Evolutionary conservation across 2,113 vertebrate species (phyloP), one percentile per base, ranked within the genome.

Genomic region (Microcebus griseorufus): DNA sequence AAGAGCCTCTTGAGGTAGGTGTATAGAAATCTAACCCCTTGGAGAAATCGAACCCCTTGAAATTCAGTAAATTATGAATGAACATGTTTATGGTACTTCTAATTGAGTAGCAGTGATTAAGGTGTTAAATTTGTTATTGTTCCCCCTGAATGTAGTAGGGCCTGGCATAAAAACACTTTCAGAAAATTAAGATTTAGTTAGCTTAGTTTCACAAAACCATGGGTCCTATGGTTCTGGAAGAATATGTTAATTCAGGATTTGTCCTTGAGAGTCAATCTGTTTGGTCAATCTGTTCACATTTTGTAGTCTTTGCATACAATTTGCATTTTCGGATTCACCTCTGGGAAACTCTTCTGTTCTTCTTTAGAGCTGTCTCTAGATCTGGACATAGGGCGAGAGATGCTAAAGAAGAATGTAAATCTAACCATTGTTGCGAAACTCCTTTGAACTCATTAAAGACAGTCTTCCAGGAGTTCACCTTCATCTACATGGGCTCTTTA

Each of bases 261-360:
- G 95, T 97, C 97, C 96, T 98, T 98, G 97, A 97, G 92, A 95
- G 65, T 67, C 97, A 98, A 73, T 97, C 93, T 98, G 97, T 95
- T 96, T 96, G 81, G 91, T 94, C 97, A 97, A 85, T 97, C 95
- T 98, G 97, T 97, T 97, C 92, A 85, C 83, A 95, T 82, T 95
- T 91, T 75, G 53, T 92, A 89, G 45, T 90, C 86, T 97, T 92
- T 93, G 92, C 89, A 90, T 94, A 69, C 37, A 72, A 95, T 97
- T 97, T 97, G 72, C 78, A 92, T 95, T 72, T 98, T 92, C 76
- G 70, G 55, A 70, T 96, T 96, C 92, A 97, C 93, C 87, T 97
- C n/a, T 95, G 62, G 75, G 94, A 93, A 88, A 51, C 65, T 81
- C 73, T 90, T 93, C 65, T 76, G 20, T 70, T 95, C 65, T 34